These are phyloP conservation scores for Phyllopteryx taeniolatus DNA, from an alignment of 2,113 vertebrate species.

Conservation along the genomic window DNA sequence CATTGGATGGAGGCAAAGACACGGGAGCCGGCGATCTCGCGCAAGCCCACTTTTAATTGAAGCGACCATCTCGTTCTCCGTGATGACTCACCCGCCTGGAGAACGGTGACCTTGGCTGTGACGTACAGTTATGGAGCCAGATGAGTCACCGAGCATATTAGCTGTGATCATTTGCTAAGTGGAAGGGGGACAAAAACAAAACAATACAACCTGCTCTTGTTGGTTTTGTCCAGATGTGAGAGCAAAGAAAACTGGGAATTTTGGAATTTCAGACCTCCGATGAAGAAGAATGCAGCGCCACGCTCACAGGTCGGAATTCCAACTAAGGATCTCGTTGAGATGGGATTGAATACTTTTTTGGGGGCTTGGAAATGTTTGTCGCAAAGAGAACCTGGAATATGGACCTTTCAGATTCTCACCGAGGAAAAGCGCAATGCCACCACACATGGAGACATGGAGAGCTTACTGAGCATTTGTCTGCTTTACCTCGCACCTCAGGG, in stretches of 20 bases:
- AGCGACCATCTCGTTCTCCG: constrained; percentile 38
- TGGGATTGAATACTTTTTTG: too few relatives aligned
- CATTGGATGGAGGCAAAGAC: constrained; percentile 50
- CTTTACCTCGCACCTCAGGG: too few relatives aligned
- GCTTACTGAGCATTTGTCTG: too few relatives aligned
- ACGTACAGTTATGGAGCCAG: constrained; percentile 40
- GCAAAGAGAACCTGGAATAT: too few relatives aligned
- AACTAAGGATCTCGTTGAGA: background rate
- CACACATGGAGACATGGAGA: too few relatives aligned
- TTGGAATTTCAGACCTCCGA: background rate
- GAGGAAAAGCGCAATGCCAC: too few relatives aligned
- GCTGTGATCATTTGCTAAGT: constrained; percentile 38
- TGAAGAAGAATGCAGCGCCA: background rate
- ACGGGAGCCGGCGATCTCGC: constrained; percentile 41
- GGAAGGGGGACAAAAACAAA: background rate
- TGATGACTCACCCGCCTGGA: constrained; percentile 54
- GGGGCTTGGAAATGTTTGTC: too few relatives aligned
- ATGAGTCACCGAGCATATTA: constrained; percentile 60
- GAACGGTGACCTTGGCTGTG: constrained; percentile 55
- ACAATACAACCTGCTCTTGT: background rate
- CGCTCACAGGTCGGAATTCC: background rate
- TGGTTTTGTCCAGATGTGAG: background rate
- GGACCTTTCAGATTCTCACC: too few relatives aligned
- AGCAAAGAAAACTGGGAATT: background rate
- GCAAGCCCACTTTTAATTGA: constrained; percentile 56